Base-by-base conservation (phyloP, 2,113 vertebrate genomes). In the Myotis brandtii region DNA sequence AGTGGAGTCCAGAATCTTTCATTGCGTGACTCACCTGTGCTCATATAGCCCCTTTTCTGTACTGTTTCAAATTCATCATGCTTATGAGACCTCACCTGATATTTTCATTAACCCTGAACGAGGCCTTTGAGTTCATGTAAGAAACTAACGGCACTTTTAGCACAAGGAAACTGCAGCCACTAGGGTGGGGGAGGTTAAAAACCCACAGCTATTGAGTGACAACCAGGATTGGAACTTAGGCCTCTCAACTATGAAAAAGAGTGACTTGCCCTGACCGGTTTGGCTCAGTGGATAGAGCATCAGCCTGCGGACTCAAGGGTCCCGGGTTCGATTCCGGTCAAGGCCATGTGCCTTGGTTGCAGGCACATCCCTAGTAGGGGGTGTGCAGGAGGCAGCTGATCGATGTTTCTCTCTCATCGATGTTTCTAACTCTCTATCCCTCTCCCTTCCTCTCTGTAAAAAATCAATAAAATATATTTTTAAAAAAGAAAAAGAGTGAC, bases 21-120 rank as follows among this genome's bases (percentile, higher is more conserved):
- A 3, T 0, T 17, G 40, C 18, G 1, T 2, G 30, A 5, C 9
- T 70, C 48, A 4, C 66, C 2, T 6, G 21, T 4, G 48, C 43
- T n/a, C 34, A 13, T 0, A 5, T 3, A 16, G 21, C 37, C 40
- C 5, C 21, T 52, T 37, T 13, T 34, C 56, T 34, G 16, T 7
- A 52, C 34, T 76, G 27, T 32, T 85, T 83, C 30, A 32, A 46
- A 54, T 34, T 23, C 54, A 56, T 56, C 54, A 56, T 21, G 16
- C 4, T 3, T 25, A 32, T 37, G 54, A 34, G 1, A 70, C 9
- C 7, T 43, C 3, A 5, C 10, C 32, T 34, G 25, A 59, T 20
- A 16, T 81, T 80, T 90, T 30, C 70, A 13, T 66, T 13, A 59
- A 46, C 72, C 56, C 56, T 6, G 11, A 27, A 81, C 16, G 21